Evolutionary conservation across 2,113 vertebrate species (phyloP).

Genomic region (Cynoglossus semilaevis): DNA sequence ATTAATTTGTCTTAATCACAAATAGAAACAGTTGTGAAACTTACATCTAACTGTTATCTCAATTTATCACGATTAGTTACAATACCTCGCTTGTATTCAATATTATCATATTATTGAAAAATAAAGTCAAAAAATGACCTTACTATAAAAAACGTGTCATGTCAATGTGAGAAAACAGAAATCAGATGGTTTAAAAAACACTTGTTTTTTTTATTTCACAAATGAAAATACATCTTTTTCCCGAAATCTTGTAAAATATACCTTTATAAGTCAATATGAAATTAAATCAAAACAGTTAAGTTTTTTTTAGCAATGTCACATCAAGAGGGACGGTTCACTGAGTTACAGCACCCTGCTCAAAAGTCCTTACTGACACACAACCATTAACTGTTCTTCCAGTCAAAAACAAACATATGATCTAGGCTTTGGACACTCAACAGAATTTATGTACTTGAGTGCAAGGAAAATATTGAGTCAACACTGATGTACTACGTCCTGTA

Average conservation of each 20-base stretch:
- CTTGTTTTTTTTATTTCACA: constrained; percentile 70
- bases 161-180: too few species aligned
- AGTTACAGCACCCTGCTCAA: constrained; percentile 61
- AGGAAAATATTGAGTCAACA: constrained; percentile 22
- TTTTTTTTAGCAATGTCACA: constrained; percentile 65
- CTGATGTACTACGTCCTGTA: constrained; percentile 40
- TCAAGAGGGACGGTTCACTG: constrained; percentile 67
- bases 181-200: constrained; percentile 53
- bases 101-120: too few species aligned
- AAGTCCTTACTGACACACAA: constrained; percentile 44
- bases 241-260: constrained; percentile 72
- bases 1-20: too few species aligned
- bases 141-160: constrained; percentile 3
- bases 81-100: too few species aligned
- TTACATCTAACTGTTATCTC: too few species aligned
- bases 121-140: background rate
- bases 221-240: constrained; percentile 73
- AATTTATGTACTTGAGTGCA: constrained; percentile 34
- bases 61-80: too few species aligned
- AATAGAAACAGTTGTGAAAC: too few species aligned
- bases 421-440: constrained; percentile 21
- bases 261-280: constrained; percentile 59
- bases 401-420: constrained; percentile 18
- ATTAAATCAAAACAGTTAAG: constrained; percentile 50
- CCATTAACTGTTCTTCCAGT: constrained; percentile 21